Base-by-base conservation (phyloP, 2,113 vertebrate genomes). In the Trichomycterus rosablanca region DNA sequence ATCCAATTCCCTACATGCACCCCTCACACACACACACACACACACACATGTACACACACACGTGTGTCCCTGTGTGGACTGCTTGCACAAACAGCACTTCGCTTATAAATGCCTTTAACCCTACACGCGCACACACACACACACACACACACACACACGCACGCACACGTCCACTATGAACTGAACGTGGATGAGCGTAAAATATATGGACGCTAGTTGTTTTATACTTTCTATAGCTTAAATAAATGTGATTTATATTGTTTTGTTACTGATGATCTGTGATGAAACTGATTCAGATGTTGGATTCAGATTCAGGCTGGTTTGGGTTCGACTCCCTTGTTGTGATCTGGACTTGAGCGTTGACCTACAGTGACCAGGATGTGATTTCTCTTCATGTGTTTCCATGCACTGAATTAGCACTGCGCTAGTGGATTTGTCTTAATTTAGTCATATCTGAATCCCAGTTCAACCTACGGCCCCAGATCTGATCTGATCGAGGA, bases 1-100 rank as follows among this genome's bases (percentile, higher is more conserved):
- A 19, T 63, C 56, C 50, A 62, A 49, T 59, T 43, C 46, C 56
- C 26, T 30, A 4, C 26, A 30, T 3, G 3, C 26, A 30, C 26
- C 7, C 7, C 26, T 23, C 57, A 56, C 56, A 3, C 54, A 12
- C 44, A 12, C 40, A 20, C 26, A 18, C 37, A 46, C 49, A 35
- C 23, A 20, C 53, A 8, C 50, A 40, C 50, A 43, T 39, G 9
- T 42, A 61, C 58, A 48, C 67, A 63, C 53, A 19, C 59, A 32
- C 62, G 42, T 58, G 34, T 64, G 22, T 71, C 50, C 65, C 53
- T 71, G 59, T 71, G 54, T 74, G 84, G 86, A 80, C 76, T 73
- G 68, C 84, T 79, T 80, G 67, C 80, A 78, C 75, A 80, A 78
- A 70, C 80, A 84, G 83, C 82, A 83, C 86, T 85, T 84, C 79